Percentiles rank a stretch among this genome's conserved stretches.
Evolutionary conservation across 1,140 invertebrate genomes (phyloP).

Genomic region (Danaus plexippus): DNA sequence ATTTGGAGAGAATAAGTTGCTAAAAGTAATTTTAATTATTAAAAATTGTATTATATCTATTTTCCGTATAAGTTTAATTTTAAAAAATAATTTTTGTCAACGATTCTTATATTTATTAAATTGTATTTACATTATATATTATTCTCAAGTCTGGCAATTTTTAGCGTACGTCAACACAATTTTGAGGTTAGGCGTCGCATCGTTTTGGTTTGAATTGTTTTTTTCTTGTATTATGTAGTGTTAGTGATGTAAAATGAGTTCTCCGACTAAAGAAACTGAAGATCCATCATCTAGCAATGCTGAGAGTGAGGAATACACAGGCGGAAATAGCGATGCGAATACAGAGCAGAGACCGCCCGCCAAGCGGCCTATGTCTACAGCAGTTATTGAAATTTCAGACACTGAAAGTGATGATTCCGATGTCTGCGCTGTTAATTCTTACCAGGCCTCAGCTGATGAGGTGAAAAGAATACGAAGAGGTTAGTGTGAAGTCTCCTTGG

Average conservation of each 20-base stretch:
- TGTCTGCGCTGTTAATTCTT: constrained; percentile 66
- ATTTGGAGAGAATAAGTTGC: too few relatives aligned
- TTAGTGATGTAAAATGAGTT: constrained; percentile 49
- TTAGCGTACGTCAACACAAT: constrained; percentile 44
- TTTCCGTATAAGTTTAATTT: not conserved
- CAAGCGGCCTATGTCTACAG: constrained; percentile 48
- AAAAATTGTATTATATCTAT: not conserved
- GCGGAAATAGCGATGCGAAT: constrained; percentile 23
- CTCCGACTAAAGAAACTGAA: constrained; percentile 47
- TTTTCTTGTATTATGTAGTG: constrained; percentile 60
- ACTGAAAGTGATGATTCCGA: constrained; percentile 68
- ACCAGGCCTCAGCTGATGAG: constrained; percentile 65
- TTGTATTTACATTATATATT: too few relatives aligned
- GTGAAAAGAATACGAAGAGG: constrained; percentile 65
- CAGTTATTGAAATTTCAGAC: constrained; percentile 64
- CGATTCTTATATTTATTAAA: too few relatives aligned
- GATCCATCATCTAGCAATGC: constrained; percentile 40
- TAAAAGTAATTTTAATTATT: too few relatives aligned
- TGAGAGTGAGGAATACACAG: constrained; percentile 15
- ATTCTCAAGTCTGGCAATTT: constrained; percentile 22
- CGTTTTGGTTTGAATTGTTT: constrained; percentile 51
- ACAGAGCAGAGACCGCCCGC: constrained; percentile 47
- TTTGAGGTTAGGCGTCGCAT: constrained; percentile 64
- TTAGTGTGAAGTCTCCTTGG: constrained; percentile 18
- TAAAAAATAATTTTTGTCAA: too few relatives aligned